Percentiles rank a stretch among this genome's conserved stretches.
These are phyloP conservation scores for Chloroceryle amazona DNA, from an alignment of 2,797 vertebrate species.

Conservation along the genomic window DNA sequence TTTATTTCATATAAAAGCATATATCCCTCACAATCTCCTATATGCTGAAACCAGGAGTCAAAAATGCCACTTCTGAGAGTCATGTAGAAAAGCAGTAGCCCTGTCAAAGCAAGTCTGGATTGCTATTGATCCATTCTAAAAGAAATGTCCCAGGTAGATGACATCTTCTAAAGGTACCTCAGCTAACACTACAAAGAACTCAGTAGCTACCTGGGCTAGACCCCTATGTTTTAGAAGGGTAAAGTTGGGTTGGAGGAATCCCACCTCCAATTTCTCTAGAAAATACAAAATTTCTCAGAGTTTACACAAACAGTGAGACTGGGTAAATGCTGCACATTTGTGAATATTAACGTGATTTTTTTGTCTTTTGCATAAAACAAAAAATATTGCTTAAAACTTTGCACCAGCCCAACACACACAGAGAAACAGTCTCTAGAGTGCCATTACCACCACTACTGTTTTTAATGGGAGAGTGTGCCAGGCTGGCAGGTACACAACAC, in stretches of 20 bases:
- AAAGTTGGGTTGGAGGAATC: neutral
- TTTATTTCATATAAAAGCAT: neutral
- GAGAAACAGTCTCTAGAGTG: neutral
- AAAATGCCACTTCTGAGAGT: neutral
- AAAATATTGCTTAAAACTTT: neutral
- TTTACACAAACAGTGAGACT: neutral
- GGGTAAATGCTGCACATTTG: neutral
- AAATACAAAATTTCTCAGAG: neutral
- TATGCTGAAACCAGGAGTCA: neutral
- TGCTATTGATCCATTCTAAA: neutral
- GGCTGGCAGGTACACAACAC: neutral
- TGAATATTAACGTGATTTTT: neutral
- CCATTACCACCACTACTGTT: neutral
- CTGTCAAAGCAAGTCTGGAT: neutral
- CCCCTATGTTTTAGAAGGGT: neutral
- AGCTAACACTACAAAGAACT: neutral
- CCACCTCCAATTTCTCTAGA: neutral
- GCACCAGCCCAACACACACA: neutral
- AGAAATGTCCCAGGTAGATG: neutral
- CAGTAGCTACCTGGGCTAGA: neutral
- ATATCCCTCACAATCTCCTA: neutral
- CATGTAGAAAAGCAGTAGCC: neutral
- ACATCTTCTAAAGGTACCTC: neutral
- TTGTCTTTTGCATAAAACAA: neutral
- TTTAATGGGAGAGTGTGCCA: neutral